Conservation (phyloP, 2,113 vertebrate genomes). For the Megaleporinus macrocephalus region DNA sequence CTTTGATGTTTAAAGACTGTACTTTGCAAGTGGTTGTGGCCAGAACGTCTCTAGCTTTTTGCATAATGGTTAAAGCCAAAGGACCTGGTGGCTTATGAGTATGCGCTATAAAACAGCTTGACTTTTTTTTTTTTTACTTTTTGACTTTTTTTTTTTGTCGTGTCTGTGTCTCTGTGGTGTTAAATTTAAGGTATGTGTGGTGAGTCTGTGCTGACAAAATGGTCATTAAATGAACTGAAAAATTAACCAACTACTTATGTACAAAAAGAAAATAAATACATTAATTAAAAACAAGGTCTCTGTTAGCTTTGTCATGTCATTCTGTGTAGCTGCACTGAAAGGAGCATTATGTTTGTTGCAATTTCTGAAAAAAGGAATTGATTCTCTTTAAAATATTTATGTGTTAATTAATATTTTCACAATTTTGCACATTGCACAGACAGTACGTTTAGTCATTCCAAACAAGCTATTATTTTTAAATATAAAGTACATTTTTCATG, state of each 20-base stretch:
- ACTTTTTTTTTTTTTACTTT: constrained; percentile 39
- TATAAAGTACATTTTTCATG: neutral
- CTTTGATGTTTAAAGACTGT: constrained; percentile 46
- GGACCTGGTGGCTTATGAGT: constrained; percentile 1
- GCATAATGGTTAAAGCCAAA: constrained; percentile 21
- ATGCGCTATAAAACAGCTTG: constrained; percentile 46
- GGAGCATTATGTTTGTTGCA: no score
- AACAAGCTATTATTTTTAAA: neutral
- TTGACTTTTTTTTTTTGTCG: neutral
- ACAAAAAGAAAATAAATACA: neutral
- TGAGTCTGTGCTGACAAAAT: constrained; percentile 37
- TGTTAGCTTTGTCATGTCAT: neutral
- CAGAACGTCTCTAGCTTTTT: neutral
- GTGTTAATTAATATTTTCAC: constrained; percentile 2
- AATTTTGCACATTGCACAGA: neutral
- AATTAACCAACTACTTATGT: neutral
- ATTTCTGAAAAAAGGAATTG: neutral
- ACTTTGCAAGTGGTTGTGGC: constrained; percentile 27
- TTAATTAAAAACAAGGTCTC: neutral
- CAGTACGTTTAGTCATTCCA: neutral
- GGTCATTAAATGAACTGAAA: constrained; percentile 19
- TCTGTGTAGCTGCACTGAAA: no score
- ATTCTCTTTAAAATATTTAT: neutral
- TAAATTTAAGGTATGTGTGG: constrained; percentile 23
- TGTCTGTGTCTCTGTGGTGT: constrained; percentile 51